phyloP scores from a whole-genome alignment of 2,888 invertebrate genomes.

The Morpho deidamia region DNA sequence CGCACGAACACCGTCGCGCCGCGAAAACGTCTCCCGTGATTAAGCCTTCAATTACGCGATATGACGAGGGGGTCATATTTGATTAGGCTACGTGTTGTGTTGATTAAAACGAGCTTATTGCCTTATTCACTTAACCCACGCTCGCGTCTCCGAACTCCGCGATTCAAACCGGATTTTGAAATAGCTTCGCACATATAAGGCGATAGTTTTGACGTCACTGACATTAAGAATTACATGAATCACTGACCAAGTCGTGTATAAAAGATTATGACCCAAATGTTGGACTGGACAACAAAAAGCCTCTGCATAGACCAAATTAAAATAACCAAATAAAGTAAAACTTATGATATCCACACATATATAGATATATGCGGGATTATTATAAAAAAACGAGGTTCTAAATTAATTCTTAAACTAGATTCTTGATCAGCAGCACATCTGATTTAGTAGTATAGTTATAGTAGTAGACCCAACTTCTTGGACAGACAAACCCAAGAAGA shows the following conservation, averaged over 20 bases:
- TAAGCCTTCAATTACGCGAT: constrained; percentile 74
- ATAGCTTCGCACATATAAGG: constrained; percentile 34
- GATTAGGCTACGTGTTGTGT: constrained; percentile 74
- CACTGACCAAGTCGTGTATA: constrained; percentile 33
- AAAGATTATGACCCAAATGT: constrained; percentile 17
- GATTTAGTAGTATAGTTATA: too few species aligned
- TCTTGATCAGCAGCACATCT: too few species aligned
- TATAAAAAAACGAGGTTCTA: too few species aligned
- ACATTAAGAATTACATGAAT: constrained; percentile 55
- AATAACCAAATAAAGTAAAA: too few species aligned
- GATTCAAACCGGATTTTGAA: constrained; percentile 44
- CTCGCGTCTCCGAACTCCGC: constrained; percentile 27
- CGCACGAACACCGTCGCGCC: constrained; percentile 35
- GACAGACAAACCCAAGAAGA: too few species aligned
- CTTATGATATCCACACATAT: too few species aligned
- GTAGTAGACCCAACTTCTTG: too few species aligned
- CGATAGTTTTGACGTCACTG: constrained; percentile 39
- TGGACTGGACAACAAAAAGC: background rate
- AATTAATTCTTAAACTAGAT: too few species aligned
- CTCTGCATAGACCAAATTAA: too few species aligned
- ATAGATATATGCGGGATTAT: too few species aligned
- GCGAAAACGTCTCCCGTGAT: constrained; percentile 66
- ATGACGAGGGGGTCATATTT: constrained; percentile 75
- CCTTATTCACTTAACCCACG: constrained; percentile 64
- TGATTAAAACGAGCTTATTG: constrained; percentile 75